These are phyloP conservation scores for Drosophila pectinifera DNA, from an alignment of 1,140 invertebrate genomes.

Conservation along the genomic window DNA sequence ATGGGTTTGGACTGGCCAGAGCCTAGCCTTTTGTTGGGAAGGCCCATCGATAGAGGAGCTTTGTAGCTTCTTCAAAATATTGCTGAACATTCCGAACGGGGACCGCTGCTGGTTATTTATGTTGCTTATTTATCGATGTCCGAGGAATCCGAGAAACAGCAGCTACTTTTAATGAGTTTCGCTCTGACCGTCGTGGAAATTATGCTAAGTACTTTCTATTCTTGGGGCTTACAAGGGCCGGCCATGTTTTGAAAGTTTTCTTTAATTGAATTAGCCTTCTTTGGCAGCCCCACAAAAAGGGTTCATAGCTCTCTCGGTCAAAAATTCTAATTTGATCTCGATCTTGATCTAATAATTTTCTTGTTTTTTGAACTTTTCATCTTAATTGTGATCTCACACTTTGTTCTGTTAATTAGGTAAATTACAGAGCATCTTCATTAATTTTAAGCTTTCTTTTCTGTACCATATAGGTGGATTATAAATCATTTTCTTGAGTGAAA, in stretches of 20 bases:
- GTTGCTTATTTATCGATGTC: conserved; percentile 55
- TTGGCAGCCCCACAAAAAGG: conserved; percentile 5
- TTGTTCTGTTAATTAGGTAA: background rate
- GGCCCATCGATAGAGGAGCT: conserved; percentile 48
- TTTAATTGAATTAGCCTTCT: conserved; percentile 69
- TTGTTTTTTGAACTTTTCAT: background rate
- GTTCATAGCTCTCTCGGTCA: conserved; percentile 10
- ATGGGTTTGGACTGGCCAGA: background rate
- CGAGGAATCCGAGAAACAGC: conserved; percentile 14
- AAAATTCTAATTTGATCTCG: conserved; percentile 32
- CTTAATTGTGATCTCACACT: conserved; percentile 6
- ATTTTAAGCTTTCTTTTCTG: background rate
- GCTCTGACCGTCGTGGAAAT: conserved; percentile 33
- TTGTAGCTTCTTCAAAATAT: conserved; percentile 53
- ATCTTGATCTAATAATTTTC: conserved; percentile 5
- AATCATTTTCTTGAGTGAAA: background rate
- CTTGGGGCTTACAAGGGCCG: conserved; percentile 45
- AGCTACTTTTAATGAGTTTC: conserved; percentile 61
- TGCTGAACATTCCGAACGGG: conserved; percentile 26
- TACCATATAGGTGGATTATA: background rate
- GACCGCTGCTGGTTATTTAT: conserved; percentile 47
- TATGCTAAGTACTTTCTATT: conserved; percentile 64
- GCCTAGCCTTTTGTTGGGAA: conserved; percentile 55
- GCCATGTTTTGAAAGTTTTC: conserved; percentile 67
- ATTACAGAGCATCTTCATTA: conserved; percentile 7